Percentiles rank a stretch among this genome's conserved stretches.
Conservation (phyloP, 2,797 vertebrate genomes). For the Pseudomugil tenellus region DNA sequence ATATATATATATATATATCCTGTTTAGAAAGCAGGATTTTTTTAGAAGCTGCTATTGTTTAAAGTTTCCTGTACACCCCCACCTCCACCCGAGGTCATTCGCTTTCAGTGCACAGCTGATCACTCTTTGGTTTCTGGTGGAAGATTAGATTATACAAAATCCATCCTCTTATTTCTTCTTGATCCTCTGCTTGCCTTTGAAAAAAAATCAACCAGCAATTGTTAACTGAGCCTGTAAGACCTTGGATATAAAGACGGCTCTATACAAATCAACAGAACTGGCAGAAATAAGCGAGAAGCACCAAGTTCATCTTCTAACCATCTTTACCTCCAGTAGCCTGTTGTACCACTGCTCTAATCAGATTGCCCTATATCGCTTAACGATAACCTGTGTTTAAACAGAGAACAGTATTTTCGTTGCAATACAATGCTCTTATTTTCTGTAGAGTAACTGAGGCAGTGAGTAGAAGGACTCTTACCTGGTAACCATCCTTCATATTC, state of each 20-base stretch:
- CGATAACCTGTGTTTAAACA: constrained; percentile 34
- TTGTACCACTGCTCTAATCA: constrained; percentile 30
- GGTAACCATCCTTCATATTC: constrained; percentile 17
- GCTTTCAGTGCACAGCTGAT: constrained; percentile 47
- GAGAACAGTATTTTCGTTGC: constrained; percentile 49
- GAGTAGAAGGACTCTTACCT: constrained; percentile 36
- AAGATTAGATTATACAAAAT: constrained; percentile 22
- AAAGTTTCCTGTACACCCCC: constrained; percentile 49
- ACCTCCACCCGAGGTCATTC: constrained; percentile 41
- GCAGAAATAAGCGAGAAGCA: constrained; percentile 46
- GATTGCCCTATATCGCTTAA: constrained; percentile 43
- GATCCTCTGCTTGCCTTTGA: constrained; percentile 28
- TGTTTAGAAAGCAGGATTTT: too few relatives aligned
- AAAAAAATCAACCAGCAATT: constrained; percentile 48
- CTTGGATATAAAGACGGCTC: constrained; percentile 53
- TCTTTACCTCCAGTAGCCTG: constrained; percentile 39
- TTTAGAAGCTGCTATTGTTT: constrained; percentile 85
- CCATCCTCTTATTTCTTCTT: constrained; percentile 33
- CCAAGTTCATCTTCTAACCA: constrained; percentile 42
- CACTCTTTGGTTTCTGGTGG: constrained; percentile 35
- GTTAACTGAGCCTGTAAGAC: constrained; percentile 55
- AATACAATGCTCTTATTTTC: constrained; percentile 46
- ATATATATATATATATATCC: too few relatives aligned
- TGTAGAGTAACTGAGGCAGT: constrained; percentile 44
- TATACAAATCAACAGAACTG: constrained; percentile 37